phyloP scores from a whole-genome alignment of 2,888 invertebrate species.

The Microctonus aethiopoides region DNA sequence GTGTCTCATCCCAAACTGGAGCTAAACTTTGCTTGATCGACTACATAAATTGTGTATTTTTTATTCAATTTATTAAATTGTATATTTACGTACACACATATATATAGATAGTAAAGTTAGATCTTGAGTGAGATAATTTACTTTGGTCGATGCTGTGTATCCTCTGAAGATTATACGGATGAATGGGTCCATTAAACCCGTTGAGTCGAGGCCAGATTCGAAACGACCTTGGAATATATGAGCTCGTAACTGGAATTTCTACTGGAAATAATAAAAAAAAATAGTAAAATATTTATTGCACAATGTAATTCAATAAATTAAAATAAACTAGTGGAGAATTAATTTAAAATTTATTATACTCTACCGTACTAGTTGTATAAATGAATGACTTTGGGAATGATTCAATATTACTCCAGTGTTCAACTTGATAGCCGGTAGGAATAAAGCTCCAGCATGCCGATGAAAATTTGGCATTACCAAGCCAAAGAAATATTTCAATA shows the following conservation, averaged over 20 bases:
- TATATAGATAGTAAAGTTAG: background rate
- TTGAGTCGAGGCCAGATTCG: constrained; percentile 69
- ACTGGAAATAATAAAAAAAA: constrained; percentile 27
- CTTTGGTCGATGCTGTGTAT: constrained; percentile 64
- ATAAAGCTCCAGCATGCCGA: constrained; percentile 58
- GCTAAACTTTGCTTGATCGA: constrained; percentile 67
- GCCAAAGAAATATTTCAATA: constrained; percentile 60
- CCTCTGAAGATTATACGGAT: constrained; percentile 65
- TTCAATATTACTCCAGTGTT: constrained; percentile 47
- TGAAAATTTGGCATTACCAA: constrained; percentile 55
- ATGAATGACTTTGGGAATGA: constrained; percentile 57
- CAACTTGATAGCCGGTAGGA: constrained; percentile 58
- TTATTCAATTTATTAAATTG: too few species aligned
- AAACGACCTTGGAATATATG: constrained; percentile 79
- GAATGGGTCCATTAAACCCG: constrained; percentile 70
- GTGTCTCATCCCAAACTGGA: constrained; percentile 74
- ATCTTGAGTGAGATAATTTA: constrained; percentile 48
- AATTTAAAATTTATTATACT: constrained; percentile 22
- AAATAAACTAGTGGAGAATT: background rate
- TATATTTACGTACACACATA: background rate
- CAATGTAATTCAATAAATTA: background rate
- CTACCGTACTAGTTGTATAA: constrained; percentile 56
- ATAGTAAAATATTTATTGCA: background rate
- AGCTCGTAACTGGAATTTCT: constrained; percentile 73
- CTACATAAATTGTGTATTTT: constrained; percentile 48